Base-by-base conservation (phyloP, 2,797 vertebrate species). In the Hemibagrus guttatus region DNA sequence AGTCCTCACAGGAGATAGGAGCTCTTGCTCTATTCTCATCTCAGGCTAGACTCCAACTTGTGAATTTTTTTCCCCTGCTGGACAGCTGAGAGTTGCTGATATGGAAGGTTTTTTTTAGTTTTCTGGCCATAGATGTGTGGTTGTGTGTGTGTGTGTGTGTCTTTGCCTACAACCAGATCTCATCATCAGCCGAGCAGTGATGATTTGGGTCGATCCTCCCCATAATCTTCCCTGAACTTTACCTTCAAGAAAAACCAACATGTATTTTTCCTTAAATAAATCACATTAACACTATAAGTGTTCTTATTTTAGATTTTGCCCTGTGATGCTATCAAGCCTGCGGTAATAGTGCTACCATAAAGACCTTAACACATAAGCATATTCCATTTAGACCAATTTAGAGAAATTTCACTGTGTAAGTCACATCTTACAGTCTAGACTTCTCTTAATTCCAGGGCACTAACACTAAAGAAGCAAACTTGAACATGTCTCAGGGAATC, bases 71-170 rank as follows among this genome's bases (percentile, higher is more conserved):
- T 88, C 66, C 80, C 28, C 83, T 64, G 86, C 69, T 84, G 85
- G 87, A 89, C 76, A 88, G 87, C 89, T 92, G 91, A 89, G 63
- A 17, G 39, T 84, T 85, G 89, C 89, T 90, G 91, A 92, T 91
- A 90, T 26, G 86, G 85, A 85, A 76, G 61, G 7, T 81, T 88
- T 69, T 89, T 54, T 78, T 63, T 71, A 39, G 76, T 86, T 85
- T 74, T 56, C 81, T 89, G 86, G 81, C 83, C 54, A 59, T 88
- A 78, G 69, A 81, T 87, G 58, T 86, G 58, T 61, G 35, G 19
- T 42, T 68, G 75, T 81, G 71, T 84, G 31, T 84, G 76, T 83
- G 75, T 80, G 81, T 75, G 74, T 74, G 39, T 83, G 56, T 81
- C 46, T 39, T 59, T 79, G 12, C 12, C 89, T 84, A 76, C 19